Percentiles rank a stretch among this genome's conserved stretches.
phyloP scores from a whole-genome alignment of 2,797 vertebrate genomes.

The Pseudochaenichthys georgianus region DNA sequence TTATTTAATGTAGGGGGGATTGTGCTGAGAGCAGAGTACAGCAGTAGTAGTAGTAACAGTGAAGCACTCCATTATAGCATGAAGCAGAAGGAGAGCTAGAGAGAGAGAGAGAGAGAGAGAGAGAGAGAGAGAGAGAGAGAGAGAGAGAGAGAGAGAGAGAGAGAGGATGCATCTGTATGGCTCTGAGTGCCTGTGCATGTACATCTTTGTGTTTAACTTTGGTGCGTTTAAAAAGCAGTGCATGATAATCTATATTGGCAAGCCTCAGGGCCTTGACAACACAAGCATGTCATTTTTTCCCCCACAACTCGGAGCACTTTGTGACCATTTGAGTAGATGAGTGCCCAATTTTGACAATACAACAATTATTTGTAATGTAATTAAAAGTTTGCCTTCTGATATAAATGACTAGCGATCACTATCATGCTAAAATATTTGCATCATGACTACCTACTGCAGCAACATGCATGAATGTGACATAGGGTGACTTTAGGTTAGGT shows the following conservation, averaged over 20 bases:
- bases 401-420: background rate
- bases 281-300: constrained; percentile 22
- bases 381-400: background rate
- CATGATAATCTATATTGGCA: constrained; percentile 50
- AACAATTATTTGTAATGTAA: background rate
- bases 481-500: background rate
- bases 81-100: constrained; percentile 9
- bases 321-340: no score
- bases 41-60: constrained; percentile 66
- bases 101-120: background rate
- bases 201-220: constrained; percentile 14
- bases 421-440: background rate
- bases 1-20: constrained; percentile 78
- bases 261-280: constrained; percentile 32
- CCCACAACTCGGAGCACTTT: background rate
- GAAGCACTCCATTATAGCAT: constrained; percentile 60
- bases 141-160: no score
- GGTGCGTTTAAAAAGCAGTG: constrained; percentile 20
- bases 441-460: background rate
- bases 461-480: background rate
- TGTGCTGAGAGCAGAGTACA: constrained; percentile 75
- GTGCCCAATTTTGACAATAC: background rate
- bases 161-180: background rate
- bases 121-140: background rate
- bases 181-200: constrained; percentile 3